These are phyloP conservation scores for Notarius quadriscutis DNA, from an alignment of 2,113 vertebrate genomes.

Conservation along the genomic window DNA sequence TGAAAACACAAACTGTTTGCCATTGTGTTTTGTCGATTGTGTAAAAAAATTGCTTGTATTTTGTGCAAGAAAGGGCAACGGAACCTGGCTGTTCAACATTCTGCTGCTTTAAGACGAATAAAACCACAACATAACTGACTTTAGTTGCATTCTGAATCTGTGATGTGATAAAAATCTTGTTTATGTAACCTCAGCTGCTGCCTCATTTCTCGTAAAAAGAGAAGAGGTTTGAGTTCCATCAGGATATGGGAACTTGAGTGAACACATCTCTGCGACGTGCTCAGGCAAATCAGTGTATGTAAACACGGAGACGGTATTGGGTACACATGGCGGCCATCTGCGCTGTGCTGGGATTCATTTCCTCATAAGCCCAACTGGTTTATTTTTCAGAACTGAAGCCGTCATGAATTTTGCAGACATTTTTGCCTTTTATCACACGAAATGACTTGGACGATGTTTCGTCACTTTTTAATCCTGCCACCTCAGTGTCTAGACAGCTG, in stretches of 20 bases:
- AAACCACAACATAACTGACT: not conserved
- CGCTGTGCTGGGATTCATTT: not conserved
- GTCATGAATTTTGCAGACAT: not conserved
- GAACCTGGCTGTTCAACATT: too few relatives aligned
- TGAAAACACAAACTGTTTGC: too few relatives aligned
- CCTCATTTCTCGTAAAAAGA: not conserved
- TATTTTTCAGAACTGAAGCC: not conserved
- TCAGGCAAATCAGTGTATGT: not conserved
- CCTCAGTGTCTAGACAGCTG: slow-evolving; percentile 22
- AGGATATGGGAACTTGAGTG: not conserved
- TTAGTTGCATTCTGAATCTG: not conserved
- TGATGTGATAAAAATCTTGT: not conserved
- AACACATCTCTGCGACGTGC: not conserved
- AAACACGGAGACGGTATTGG: not conserved
- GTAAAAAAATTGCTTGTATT: too few relatives aligned
- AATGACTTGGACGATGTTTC: not conserved
- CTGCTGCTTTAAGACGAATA: not conserved
- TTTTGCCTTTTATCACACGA: not conserved
- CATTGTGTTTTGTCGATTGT: too few relatives aligned
- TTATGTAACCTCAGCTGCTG: not conserved
- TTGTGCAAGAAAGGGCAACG: too few relatives aligned
- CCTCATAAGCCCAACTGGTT: not conserved
- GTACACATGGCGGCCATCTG: not conserved
- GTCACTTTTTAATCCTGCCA: not conserved
- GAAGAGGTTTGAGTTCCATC: not conserved